phyloP scores from a whole-genome alignment of 2,888 invertebrate species.

The Labia minor region DNA sequence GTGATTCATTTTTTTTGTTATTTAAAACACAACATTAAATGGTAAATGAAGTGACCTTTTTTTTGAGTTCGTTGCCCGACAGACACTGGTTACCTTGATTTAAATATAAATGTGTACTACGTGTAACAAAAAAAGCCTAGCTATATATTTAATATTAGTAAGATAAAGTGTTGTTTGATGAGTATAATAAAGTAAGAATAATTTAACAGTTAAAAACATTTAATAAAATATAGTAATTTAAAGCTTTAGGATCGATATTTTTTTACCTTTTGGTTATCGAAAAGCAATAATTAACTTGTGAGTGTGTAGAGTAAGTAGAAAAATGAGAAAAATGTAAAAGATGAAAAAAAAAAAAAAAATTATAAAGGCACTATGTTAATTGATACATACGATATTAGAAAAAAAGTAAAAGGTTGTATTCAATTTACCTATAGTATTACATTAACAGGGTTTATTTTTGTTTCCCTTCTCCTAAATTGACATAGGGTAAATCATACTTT shows the following conservation, averaged over 20 bases:
- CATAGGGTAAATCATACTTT: too few relatives aligned
- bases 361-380: too few relatives aligned
- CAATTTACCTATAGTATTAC: too few relatives aligned
- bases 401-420: too few relatives aligned
- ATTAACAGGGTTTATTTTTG: too few relatives aligned
- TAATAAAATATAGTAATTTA: slow-evolving; percentile 7
- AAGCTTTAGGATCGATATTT: background rate
- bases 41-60: background rate
- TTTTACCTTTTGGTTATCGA: background rate
- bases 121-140: background rate
- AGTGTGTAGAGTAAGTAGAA: too few relatives aligned
- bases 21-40: background rate
- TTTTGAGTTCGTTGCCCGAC: slow-evolving; percentile 2
- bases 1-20: background rate
- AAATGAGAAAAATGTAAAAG: too few relatives aligned
- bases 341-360: too few relatives aligned
- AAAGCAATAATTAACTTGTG: background rate
- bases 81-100: background rate
- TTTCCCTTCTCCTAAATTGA: too few relatives aligned
- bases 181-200: slow-evolving; percentile 5
- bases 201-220: background rate
- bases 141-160: slow-evolving; percentile 13
- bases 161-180: background rate
- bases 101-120: slow-evolving; percentile 1
- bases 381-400: too few relatives aligned